phyloP scores from a whole-genome alignment of 2,797 vertebrate species.

The Lates japonicus region DNA sequence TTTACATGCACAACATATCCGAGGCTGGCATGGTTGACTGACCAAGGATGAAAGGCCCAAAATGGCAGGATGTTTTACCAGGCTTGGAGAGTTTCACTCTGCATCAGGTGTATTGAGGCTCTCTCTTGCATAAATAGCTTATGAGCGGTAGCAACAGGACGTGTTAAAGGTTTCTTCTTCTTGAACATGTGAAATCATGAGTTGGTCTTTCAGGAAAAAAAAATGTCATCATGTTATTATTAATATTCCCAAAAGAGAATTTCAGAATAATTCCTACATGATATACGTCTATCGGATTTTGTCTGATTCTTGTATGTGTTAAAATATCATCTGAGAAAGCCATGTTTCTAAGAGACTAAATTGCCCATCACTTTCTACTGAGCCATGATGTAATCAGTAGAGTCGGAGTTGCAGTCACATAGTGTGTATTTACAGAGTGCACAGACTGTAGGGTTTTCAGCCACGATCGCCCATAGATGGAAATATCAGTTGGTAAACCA shows the following conservation, averaged over 20 bases:
- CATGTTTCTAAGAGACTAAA: slow-evolving; percentile 38
- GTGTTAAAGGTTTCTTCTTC: slow-evolving; percentile 11
- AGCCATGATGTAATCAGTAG: slow-evolving; percentile 47
- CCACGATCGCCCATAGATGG: neutral
- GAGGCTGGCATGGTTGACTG: slow-evolving; percentile 49
- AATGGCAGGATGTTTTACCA: slow-evolving; percentile 43
- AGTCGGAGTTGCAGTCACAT: slow-evolving; percentile 18
- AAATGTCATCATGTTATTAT: neutral
- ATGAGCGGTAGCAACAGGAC: slow-evolving; percentile 1
- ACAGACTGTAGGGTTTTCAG: slow-evolving; percentile 3
- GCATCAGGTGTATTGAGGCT: slow-evolving; percentile 46
- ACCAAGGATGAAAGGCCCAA: slow-evolving; percentile 57
- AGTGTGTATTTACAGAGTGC: neutral
- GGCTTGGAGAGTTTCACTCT: slow-evolving; percentile 16
- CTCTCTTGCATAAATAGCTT: slow-evolving; percentile 36
- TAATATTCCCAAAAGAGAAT: neutral
- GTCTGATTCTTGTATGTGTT: slow-evolving; percentile 7
- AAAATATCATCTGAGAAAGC: slow-evolving; percentile 13
- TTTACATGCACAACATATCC: slow-evolving; percentile 64
- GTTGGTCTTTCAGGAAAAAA: neutral
- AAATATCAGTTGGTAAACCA: neutral
- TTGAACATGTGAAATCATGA: slow-evolving; percentile 11
- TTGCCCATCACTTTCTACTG: slow-evolving; percentile 41
- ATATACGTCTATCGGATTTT: slow-evolving; percentile 11
- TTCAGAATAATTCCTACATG: neutral